Percentiles rank a stretch among this genome's conserved stretches.
phyloP scores from a whole-genome alignment of 1,140 invertebrate genomes.

The Argopecten irradians region DNA sequence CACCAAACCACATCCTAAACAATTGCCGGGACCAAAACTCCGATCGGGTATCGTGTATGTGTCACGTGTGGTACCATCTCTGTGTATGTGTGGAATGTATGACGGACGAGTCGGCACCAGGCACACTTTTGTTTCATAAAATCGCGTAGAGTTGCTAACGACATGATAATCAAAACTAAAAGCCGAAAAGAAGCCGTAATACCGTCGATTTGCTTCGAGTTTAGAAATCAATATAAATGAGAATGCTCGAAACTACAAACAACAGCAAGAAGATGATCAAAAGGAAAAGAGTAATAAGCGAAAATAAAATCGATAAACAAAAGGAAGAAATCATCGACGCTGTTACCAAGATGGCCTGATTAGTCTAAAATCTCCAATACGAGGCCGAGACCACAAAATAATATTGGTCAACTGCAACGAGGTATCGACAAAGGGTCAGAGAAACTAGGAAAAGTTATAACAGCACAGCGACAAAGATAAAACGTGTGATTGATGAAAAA shows the following conservation, averaged over 20 bases:
- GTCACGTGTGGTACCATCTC: not conserved
- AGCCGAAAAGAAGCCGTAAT: not conserved
- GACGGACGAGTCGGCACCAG: not conserved
- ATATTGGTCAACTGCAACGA: not conserved
- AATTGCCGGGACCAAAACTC: too few relatives aligned
- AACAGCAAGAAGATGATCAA: not conserved
- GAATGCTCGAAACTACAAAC: not conserved
- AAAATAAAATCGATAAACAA: not conserved
- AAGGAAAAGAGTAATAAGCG: not conserved
- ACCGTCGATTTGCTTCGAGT: not conserved
- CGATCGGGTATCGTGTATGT: not conserved
- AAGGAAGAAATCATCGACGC: not conserved
- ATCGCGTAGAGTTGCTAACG: not conserved
- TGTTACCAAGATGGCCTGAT: not conserved
- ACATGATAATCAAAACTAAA: too few relatives aligned
- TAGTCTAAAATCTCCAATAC: not conserved
- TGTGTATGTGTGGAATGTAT: not conserved
- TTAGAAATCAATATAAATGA: not conserved
- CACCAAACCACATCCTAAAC: too few relatives aligned
- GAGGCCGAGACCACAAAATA: not conserved
- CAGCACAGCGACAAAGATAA: not conserved
- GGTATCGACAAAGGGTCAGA: not conserved
- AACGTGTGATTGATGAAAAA: not conserved
- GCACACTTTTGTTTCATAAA: not conserved
- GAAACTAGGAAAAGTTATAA: not conserved